Evolutionary conservation across 37 sponge, comb jelly and placozoan genomes (phyloP).

Genomic region (Cliona cf. orientalis): DNA sequence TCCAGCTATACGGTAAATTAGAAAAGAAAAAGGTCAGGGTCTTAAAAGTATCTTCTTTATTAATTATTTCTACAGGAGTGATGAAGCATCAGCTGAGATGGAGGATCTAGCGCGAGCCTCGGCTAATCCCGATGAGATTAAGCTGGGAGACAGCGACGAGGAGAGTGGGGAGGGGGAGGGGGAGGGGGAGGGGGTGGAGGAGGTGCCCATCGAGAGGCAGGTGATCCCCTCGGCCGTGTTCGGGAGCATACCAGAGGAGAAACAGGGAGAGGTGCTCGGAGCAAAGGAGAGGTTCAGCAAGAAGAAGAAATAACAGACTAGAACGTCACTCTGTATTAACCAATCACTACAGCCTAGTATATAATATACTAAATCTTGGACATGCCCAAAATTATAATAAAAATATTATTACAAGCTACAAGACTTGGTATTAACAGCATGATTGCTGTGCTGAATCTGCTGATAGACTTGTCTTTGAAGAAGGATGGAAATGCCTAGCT

Average conservation of each 20-base stretch:
- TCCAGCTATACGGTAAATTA: too few species aligned
- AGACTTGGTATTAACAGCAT: too few species aligned
- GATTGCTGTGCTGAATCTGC: too few species aligned
- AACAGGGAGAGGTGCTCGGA: slow-evolving; percentile 59
- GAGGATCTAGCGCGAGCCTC: slow-evolving; percentile 64
- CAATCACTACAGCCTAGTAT: too few species aligned
- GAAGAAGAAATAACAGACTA: slow-evolving; percentile 42
- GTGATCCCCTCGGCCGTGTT: slow-evolving; percentile 80
- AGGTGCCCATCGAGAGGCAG: slow-evolving; percentile 56
- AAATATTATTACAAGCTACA: too few species aligned
- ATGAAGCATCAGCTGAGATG: slow-evolving; percentile 79
- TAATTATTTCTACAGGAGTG: slow-evolving; percentile 53
- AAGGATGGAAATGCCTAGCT: too few species aligned
- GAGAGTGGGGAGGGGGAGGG: slow-evolving; percentile 37
- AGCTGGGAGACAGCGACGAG: slow-evolving; percentile 74
- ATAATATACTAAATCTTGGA: too few species aligned
- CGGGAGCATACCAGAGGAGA: slow-evolving; percentile 76
- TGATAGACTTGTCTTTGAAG: too few species aligned
- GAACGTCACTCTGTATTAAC: too few species aligned
- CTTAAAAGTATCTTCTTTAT: too few species aligned
- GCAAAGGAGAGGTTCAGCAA: slow-evolving; percentile 36
- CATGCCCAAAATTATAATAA: too few species aligned
- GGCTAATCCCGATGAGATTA: slow-evolving; percentile 93
- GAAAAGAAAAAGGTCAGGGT: too few species aligned
- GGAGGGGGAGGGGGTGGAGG: slow-evolving; percentile 4